Evolutionary conservation across 2,113 vertebrate genomes (phyloP), one percentile per base, ranked within the genome.

Genomic region (Desmodus rotundus): DNA sequence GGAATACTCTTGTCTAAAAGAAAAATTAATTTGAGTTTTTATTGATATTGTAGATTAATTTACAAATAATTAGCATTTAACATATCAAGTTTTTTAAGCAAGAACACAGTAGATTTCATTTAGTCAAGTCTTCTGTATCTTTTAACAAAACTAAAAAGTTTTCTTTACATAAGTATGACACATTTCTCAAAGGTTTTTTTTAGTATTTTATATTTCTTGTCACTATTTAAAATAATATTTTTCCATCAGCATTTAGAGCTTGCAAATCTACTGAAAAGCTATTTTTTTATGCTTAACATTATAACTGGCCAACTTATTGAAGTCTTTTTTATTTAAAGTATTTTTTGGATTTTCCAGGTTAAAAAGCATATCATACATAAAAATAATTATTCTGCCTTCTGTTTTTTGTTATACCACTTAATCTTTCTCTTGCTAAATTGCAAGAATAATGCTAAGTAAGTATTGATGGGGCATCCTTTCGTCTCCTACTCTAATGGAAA

Each of bases 301-400:
- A 14, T 58, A 92, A 65, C 28, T n/a, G 65, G 33, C 1, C 24
- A 95, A 0, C 4, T 85, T 50, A 45, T n/a, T 85, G 77, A 87
- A 80, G 58, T 93, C 12, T 86, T 7, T 70, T 88, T 93, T 80
- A 61, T 50, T 38, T 33, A 81, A 95, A 81, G 52, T 82, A 47
- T 45, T 89, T 89, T 83, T 73, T 93, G 16, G 20, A 70, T 95
- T 96, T 95, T 82, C 61, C 61, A 78, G 11, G 19, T 76, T 93
- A 45, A 88, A 94, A 85, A 80, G 33, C 15, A 52, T 54, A 76
- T 52, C 7, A 10, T 11, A 81, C 85, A 7, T 88, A 87, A 85
- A 93, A 80, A 52, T 61, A 84, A 93, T 81, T 86, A 63, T 67
- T 87, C 78, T 87, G 10, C 12, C 22, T 87, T 12, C 77, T 45